Base-by-base conservation (phyloP, 2,113 vertebrate genomes). In the Collichthys lucidus region DNA sequence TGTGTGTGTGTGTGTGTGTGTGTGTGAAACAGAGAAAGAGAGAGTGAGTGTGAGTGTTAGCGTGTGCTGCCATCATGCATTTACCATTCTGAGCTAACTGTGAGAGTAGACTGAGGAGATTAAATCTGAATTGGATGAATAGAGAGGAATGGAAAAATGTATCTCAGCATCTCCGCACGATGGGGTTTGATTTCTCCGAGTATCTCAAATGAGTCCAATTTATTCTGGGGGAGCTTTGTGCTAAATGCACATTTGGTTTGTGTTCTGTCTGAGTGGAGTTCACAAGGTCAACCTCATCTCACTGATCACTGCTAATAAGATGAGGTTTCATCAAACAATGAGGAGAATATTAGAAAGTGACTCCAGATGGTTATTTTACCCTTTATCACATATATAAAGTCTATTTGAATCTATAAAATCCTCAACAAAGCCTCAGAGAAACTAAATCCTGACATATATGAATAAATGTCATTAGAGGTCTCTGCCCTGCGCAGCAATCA, bases 211-310 rank as follows among this genome's bases (percentile, higher is more conserved):
- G 83, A 93, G 84, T 84, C 84, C 75, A 88, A 89, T 87, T 86
- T 88, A 78, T 86, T 79, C 77, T 47, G 63, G 20, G 66, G 86
- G 79, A 89, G 82, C 73, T 84, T 86, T 90, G 77, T 57, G 84
- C 87, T 89, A 74, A 92, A 88, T 79, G 78, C 90, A 90, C 91
- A 93, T 93, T 94, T 93, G 91, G 90, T 93, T 94, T 93, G 82
- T 86, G 89, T 93, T 93, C 74, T 79, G 52, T 81, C 49, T 74
- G 84, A 92, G 66, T 24, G 65, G 50, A 44, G 90, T 91, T 87
- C 87, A 90, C 65, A 24, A 89, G 85, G 88, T 91, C 85, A 90
- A 35, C 82, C 52, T 86, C 66, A 84, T 84, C 80, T 82, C 77
- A 75, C 77, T 90, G 88, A 90, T 89, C 74, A 88, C 65, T 53